Base-by-base conservation (phyloP, 2,888 invertebrate species). In the Pandemis corylana region DNA sequence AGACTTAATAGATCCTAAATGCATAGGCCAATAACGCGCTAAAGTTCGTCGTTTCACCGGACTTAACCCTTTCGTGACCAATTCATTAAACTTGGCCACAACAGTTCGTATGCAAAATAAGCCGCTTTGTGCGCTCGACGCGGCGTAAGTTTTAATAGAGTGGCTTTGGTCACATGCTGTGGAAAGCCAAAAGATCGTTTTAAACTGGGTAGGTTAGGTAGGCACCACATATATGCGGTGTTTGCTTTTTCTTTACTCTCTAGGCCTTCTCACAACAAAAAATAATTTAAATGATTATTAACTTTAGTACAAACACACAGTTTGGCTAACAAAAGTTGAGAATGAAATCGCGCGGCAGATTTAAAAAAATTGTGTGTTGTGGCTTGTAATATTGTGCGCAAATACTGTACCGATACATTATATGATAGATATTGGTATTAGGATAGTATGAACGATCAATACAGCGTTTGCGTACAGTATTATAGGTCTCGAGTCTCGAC, bases 71-170 rank as follows among this genome's bases (percentile, higher is more conserved):
- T 67, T 67, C 49, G 67, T 72, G 67, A 67, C 62, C 72, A 59
- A 63, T 77, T 76, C 64, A 77, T 71, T 74, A 74, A 71, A 68
- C 70, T 71, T 68, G 66, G 66, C 64, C 69, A 68, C 67, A 68
- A 77, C 76, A 75, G 76, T 77, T 79, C 73, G 76, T 76, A 78
- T 78, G 78, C 75, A 77, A 77, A 76, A 76, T 76, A 78, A 77
- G 72, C 76, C 68, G 75, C 76, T 71, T 72, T 68, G 76, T 75
- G 71, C 61, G 64, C 71, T 61, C 68, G 28, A 28, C 51, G 62
- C 75, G 41, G 77, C 66, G 68, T 71, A 80, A 79, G 77, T 80
- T 79, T 79, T 80, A 80, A 80, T 80, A 78, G 78, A 78, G 71
- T 76, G 78, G 78, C 75, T 78, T 77, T 72, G 75, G 67, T 67